Evolutionary conservation across 2,113 vertebrate genomes (phyloP).

Genomic region (Mionectes macconnelli): DNA sequence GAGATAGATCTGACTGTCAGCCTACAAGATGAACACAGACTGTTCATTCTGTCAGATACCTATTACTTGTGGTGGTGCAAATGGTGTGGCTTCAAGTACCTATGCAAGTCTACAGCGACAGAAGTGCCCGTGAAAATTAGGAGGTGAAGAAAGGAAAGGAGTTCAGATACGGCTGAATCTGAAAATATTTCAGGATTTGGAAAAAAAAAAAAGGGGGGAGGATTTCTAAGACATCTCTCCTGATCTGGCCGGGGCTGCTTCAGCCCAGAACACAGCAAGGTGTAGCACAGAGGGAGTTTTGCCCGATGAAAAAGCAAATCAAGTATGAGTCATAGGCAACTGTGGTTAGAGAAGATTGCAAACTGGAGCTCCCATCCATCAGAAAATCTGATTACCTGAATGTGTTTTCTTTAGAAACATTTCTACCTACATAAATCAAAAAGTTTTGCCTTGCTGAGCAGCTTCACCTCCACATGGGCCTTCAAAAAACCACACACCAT

Average conservation of each 20-base stretch:
- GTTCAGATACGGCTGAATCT: background rate
- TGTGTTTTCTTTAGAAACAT: background rate
- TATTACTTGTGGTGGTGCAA: background rate
- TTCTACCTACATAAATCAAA: background rate
- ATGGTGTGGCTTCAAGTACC: background rate
- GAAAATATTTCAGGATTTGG: background rate
- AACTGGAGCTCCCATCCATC: background rate
- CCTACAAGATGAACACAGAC: background rate
- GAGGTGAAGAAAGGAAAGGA: background rate
- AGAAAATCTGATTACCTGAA: background rate
- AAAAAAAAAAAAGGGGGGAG: background rate
- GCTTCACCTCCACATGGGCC: background rate
- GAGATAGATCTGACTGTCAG: background rate
- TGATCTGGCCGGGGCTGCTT: background rate
- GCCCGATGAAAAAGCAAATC: background rate
- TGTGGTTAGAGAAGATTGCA: background rate
- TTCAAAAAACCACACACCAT: accelerated
- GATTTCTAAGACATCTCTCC: background rate
- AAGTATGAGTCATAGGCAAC: background rate
- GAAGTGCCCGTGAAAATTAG: background rate
- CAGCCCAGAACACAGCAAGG: background rate
- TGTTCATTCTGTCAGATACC: background rate
- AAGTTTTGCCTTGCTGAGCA: background rate
- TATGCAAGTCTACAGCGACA: background rate
- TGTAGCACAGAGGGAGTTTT: background rate